Conservation (phyloP, 2,888 invertebrate genomes). For the Rhyacophila evoluta region DNA sequence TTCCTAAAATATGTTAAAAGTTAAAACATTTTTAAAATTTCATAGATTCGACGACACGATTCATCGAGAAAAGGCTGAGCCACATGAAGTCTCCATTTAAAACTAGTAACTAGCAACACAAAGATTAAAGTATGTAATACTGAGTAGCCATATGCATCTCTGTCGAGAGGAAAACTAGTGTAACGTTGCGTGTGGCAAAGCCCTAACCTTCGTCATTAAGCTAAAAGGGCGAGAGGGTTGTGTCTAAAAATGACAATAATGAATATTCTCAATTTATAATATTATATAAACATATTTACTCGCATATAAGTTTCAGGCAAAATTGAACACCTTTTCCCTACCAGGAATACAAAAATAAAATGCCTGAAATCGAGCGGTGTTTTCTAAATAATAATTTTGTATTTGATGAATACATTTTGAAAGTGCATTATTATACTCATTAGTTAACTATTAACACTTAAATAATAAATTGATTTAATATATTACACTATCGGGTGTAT, state of each 20-base stretch:
- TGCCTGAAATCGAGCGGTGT: background rate
- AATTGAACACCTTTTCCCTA: background rate
- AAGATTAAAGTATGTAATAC: background rate
- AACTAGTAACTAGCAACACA: background rate
- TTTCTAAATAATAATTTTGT: background rate
- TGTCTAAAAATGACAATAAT: slow-evolving; percentile 47
- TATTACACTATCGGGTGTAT: slow-evolving; percentile 5
- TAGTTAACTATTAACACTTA: slow-evolving; percentile 9
- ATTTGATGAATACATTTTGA: background rate
- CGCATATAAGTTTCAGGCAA: slow-evolving; percentile 12
- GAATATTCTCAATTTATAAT: slow-evolving; percentile 37
- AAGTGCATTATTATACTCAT: slow-evolving; percentile 6
- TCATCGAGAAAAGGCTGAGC: slow-evolving; percentile 49
- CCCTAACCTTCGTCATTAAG: slow-evolving; percentile 48
- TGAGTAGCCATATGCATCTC: background rate
- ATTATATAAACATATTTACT: slow-evolving; percentile 30
- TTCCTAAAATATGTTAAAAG: slow-evolving; percentile 54
- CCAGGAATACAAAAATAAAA: slow-evolving; percentile 21
- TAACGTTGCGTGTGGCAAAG: slow-evolving; percentile 39
- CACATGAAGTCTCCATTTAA: slow-evolving; percentile 26
- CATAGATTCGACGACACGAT: slow-evolving; percentile 43
- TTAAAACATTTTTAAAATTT: slow-evolving; percentile 51
- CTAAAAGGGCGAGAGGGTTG: slow-evolving; percentile 49
- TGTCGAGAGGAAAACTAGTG: slow-evolving; percentile 32
- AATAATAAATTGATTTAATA: slow-evolving; percentile 19